Conservation (phyloP, 2,888 invertebrate species). For the Tachystola acroxantha region DNA sequence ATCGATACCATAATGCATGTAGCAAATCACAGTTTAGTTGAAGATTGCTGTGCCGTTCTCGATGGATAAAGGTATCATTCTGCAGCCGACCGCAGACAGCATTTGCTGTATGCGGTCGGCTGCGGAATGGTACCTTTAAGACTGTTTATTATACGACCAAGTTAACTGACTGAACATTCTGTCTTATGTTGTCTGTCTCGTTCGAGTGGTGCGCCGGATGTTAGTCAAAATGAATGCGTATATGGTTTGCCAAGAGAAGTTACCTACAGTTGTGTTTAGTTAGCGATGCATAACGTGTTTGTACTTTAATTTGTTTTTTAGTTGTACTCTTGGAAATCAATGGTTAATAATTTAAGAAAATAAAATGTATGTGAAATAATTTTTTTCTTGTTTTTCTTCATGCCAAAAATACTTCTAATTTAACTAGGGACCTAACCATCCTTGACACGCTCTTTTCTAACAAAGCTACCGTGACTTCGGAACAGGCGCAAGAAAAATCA, state of each 20-base stretch:
- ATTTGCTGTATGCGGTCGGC: too few species aligned
- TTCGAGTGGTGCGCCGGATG: constrained; percentile 70
- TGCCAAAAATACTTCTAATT: neutral
- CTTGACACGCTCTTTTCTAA: too few species aligned
- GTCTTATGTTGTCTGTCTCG: constrained; percentile 38
- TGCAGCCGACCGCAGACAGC: too few species aligned
- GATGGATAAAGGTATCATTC: constrained; percentile 62
- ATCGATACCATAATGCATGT: constrained; percentile 60
- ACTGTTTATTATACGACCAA: constrained; percentile 68
- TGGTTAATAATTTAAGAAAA: constrained; percentile 79
- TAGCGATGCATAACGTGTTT: constrained; percentile 78
- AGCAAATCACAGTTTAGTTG: constrained; percentile 65
- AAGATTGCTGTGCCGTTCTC: constrained; percentile 60
- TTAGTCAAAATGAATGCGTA: constrained; percentile 66
- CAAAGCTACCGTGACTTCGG: too few species aligned
- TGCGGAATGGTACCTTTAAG: too few species aligned
- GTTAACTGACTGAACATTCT: constrained; percentile 44
- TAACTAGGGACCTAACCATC: too few species aligned
- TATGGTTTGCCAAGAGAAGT: constrained; percentile 77
- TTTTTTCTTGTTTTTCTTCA: constrained; percentile 27
- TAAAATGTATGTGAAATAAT: constrained; percentile 77
- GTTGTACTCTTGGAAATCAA: constrained; percentile 79
- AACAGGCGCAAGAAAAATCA: too few species aligned
- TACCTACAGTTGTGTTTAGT: constrained; percentile 78
- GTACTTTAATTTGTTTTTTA: constrained; percentile 79